These are phyloP conservation scores for Sorex fumeus DNA, from an alignment of 2,113 vertebrate genomes.

Conservation along the genomic window DNA sequence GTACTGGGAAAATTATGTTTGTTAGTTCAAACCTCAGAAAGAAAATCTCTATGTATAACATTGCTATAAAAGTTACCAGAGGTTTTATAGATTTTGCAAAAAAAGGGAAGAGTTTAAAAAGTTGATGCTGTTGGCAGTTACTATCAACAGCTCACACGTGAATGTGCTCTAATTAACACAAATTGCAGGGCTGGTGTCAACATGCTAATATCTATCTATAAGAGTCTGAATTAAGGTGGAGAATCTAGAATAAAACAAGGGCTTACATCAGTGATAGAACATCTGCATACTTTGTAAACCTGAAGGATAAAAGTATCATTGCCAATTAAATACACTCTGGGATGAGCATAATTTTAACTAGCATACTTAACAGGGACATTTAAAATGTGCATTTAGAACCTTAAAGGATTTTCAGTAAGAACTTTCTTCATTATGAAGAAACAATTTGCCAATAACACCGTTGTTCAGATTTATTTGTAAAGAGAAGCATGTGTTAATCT, in stretches of 20 bases:
- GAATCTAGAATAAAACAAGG: slow-evolving; percentile 79
- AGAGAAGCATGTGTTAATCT: slow-evolving; percentile 45
- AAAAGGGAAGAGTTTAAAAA: slow-evolving; percentile 40
- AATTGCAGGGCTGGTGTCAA: no score
- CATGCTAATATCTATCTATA: slow-evolving; percentile 78
- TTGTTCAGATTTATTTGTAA: slow-evolving; percentile 51
- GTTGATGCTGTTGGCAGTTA: no score
- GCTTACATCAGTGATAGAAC: slow-evolving; percentile 76
- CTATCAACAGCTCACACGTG: no score
- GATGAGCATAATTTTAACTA: slow-evolving; percentile 65
- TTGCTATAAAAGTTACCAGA: slow-evolving; percentile 70
- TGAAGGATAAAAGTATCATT: slow-evolving; percentile 71
- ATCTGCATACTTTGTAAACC: slow-evolving; percentile 59
- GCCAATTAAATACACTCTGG: slow-evolving; percentile 52
- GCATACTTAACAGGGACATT: slow-evolving; percentile 64
- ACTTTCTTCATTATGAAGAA: slow-evolving; percentile 18
- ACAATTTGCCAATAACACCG: slow-evolving; percentile 1
- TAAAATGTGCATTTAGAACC: slow-evolving; percentile 57
- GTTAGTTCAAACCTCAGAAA: slow-evolving; percentile 70
- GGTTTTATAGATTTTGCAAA: slow-evolving; percentile 78
- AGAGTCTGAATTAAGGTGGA: slow-evolving; percentile 59
- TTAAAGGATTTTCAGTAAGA: slow-evolving; percentile 27
- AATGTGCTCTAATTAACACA: no score
- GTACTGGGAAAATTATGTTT: slow-evolving; percentile 77
- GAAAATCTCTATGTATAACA: slow-evolving; percentile 69